phyloP scores from a whole-genome alignment of 2,888 invertebrate species.

The Caenorhabditis virilis region DNA sequence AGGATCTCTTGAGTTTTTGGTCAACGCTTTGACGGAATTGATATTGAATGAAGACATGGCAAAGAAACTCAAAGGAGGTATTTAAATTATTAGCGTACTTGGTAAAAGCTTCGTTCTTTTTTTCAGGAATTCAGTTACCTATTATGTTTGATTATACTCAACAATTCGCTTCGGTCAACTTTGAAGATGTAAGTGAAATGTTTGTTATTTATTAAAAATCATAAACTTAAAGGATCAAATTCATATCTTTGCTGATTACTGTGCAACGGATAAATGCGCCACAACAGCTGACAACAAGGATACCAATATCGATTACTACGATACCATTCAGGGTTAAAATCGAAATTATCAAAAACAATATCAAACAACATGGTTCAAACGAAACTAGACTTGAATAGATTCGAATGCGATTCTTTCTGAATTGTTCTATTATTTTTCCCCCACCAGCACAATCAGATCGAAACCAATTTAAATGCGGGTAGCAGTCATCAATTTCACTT shows the following conservation, averaged over 20 bases:
- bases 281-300: slow-evolving; percentile 55
- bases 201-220: neutral
- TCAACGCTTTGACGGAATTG: slow-evolving; percentile 66
- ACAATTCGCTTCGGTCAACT: slow-evolving; percentile 50
- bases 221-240: slow-evolving; percentile 31
- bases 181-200: slow-evolving; percentile 57
- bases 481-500: too few relatives aligned
- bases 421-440: slow-evolving; percentile 13
- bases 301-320: slow-evolving; percentile 63
- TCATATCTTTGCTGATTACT: slow-evolving; percentile 63
- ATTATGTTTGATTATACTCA: slow-evolving; percentile 68
- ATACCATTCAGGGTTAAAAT: slow-evolving; percentile 53
- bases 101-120: slow-evolving; percentile 1
- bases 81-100: neutral
- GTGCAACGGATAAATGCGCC: slow-evolving; percentile 63
- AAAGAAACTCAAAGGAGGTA: slow-evolving; percentile 62
- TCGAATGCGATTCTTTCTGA: slow-evolving; percentile 26
- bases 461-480: neutral
- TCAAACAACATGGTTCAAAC: neutral
- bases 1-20: slow-evolving; percentile 64
- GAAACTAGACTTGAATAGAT: slow-evolving; percentile 37
- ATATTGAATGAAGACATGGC: slow-evolving; percentile 67
- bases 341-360: neutral
- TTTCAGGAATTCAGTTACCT: slow-evolving; percentile 61
- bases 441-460: neutral